Conservation (phyloP, 1,140 invertebrate species). For the Batillaria attramentaria region DNA sequence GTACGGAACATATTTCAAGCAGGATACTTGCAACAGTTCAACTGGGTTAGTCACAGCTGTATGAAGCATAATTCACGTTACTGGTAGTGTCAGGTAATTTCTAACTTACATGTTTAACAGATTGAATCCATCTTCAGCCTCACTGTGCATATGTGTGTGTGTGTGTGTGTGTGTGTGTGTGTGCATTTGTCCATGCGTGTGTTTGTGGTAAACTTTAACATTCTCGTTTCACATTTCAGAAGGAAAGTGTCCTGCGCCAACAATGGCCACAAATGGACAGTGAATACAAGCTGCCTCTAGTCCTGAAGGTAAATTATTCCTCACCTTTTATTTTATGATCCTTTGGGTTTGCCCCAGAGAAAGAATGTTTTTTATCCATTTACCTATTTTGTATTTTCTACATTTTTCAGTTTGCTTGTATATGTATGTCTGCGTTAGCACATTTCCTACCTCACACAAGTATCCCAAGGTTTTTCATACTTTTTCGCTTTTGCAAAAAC, state of each 20-base stretch:
- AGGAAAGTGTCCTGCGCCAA: slow-evolving; percentile 70
- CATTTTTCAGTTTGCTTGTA: background rate
- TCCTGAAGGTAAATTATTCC: slow-evolving; percentile 45
- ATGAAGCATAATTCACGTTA: too few relatives aligned
- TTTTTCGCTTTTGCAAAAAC: background rate
- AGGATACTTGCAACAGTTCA: too few relatives aligned
- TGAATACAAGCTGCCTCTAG: slow-evolving; percentile 73
- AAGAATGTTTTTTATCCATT: background rate
- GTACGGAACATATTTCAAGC: too few relatives aligned
- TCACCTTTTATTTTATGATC: slow-evolving; percentile 23
- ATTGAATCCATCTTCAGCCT: background rate
- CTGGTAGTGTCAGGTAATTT: too few relatives aligned
- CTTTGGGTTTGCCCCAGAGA: background rate
- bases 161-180: slow-evolving; percentile 27
- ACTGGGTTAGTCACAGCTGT: too few relatives aligned
- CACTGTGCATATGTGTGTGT: slow-evolving; percentile 74
- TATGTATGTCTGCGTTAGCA: background rate
- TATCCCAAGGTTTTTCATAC: too few relatives aligned
- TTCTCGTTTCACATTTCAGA: slow-evolving; percentile 50
- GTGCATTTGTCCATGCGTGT: background rate
- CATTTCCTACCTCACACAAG: background rate
- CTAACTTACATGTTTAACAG: background rate
- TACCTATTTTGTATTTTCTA: background rate
- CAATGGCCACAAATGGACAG: slow-evolving; percentile 87
- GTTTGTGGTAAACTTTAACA: slow-evolving; percentile 3